Evolutionary conservation across 2,797 vertebrate species (phyloP), one percentile per base, ranked within the genome.

Genomic region (Atherinosoma microstoma): DNA sequence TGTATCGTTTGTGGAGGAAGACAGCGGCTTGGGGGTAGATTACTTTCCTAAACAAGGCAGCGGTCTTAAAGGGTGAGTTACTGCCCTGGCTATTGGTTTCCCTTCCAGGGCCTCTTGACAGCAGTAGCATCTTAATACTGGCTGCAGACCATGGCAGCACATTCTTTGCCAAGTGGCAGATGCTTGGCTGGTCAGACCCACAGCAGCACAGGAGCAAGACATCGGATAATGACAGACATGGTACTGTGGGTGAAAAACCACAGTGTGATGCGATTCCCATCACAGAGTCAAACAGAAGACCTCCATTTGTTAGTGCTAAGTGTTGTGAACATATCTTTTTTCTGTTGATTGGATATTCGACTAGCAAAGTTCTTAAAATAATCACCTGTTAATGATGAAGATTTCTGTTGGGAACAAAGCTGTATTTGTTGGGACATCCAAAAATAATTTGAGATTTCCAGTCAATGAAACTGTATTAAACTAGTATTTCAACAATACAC

Each of bases 91-190:
- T 91, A 76, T 87, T 90, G 86, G 81, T 76, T 85, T 85, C 78
- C 67, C 74, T 84, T 86, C 80, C 72, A 45, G 74, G 70, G 58
- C 68, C 86, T 83, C 85, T 68, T 82, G 86, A 90, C 87, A 88
- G 87, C 82, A 83, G 86, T 64, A 85, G 84, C 85, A 87, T 92
- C 90, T 91, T 88, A 87, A 93, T 89, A 66, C 81, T 86, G 84
- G 85, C 82, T 73, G 47, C 74, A 58, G 85, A 85, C 79, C 86
- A 87, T 83, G 76, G 73, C 74, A 53, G 66, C 76, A 49, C 65
- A 76, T 61, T 81, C 60, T 36, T 65, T 84, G 87, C 85, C 91
- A 93, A 87, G 83, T 71, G 53, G 73, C 67, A 64, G 66, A 63
- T 30, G 66, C 66, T 69, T 58, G 74, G 80, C 58, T 58, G 34